Evolutionary conservation across 2,797 vertebrate genomes (phyloP), one percentile per base, ranked within the genome.

Genomic region (Aeoliscus strigatus): DNA sequence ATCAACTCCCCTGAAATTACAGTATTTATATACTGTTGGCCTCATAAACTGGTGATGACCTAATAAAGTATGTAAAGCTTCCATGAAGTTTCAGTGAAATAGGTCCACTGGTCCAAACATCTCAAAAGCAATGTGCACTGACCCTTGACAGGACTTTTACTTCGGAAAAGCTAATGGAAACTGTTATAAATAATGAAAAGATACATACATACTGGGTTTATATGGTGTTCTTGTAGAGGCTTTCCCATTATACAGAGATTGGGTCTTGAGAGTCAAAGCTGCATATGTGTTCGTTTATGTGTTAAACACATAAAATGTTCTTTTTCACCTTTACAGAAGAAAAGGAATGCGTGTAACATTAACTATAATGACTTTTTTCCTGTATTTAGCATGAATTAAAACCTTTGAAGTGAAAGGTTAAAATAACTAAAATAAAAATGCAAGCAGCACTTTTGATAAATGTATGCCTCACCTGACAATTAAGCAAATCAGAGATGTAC

Each of bases 101-200:
- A 36, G 15, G 51, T 59, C 26, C 30, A 44, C 24, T 60, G 42
- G 31, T 39, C 40, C 51, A 70, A 68, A 61, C 47, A 53, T 47
- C 41, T 70, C 41, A 53, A 65, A 35, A 49, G 54, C 24, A 48
- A 58, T 63, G 64, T 62, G 70, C 55, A 65, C 38, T 72, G 60
- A 72, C 67, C 58, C 42, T 54, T 14, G 39, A 25, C 2, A 30
- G 5, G 50, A 53, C 51, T 52, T 61, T 70, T 65, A 63, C 61
- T 58, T 30, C n/a, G 29, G 56, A 50, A 77, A 71, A 54, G 55
- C 70, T 69, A 71, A 61, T 58, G 58, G 63, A 75, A 57, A 67
- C 69, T 46, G 54, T 61, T 33, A 74, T 75, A 38, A 76, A 77
- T 79, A 77, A 77, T 77, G 34, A 60, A 79, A 58, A 51, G 31